These are phyloP conservation scores for Bubo bubo DNA, from an alignment of 2,113 vertebrate genomes.

Conservation along the genomic window DNA sequence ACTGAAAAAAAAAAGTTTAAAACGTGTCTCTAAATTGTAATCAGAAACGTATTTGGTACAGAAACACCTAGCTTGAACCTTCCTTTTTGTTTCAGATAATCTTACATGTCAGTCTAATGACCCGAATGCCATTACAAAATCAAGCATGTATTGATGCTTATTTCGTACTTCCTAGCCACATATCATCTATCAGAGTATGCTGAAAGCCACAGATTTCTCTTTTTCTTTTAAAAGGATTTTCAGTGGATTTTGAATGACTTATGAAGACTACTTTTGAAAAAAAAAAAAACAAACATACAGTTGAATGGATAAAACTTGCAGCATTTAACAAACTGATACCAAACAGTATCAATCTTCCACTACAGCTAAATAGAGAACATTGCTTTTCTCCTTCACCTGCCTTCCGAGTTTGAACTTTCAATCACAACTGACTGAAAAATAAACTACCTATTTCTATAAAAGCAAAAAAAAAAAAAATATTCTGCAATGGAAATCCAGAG, in stretches of 20 bases:
- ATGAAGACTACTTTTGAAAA: background rate
- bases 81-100: background rate
- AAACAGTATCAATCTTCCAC: background rate
- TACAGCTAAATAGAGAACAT: background rate
- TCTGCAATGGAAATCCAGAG: background rate
- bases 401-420: background rate
- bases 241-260: background rate
- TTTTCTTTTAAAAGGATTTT: background rate
- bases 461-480: background rate
- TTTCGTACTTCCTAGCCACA: background rate
- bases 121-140: background rate
- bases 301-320: background rate
- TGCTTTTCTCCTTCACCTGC: background rate
- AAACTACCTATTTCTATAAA: background rate
- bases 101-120: background rate
- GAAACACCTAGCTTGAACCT: background rate
- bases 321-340: background rate
- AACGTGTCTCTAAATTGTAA: background rate
- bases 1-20: background rate
- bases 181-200: background rate
- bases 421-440: background rate
- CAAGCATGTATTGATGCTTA: background rate
- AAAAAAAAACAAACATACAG: background rate
- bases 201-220: background rate
- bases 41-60: background rate